Percentiles rank a stretch among this genome's conserved stretches.
These are phyloP conservation scores for Clistopyga incitator DNA, from an alignment of 2,888 invertebrate species.

Conservation along the genomic window DNA sequence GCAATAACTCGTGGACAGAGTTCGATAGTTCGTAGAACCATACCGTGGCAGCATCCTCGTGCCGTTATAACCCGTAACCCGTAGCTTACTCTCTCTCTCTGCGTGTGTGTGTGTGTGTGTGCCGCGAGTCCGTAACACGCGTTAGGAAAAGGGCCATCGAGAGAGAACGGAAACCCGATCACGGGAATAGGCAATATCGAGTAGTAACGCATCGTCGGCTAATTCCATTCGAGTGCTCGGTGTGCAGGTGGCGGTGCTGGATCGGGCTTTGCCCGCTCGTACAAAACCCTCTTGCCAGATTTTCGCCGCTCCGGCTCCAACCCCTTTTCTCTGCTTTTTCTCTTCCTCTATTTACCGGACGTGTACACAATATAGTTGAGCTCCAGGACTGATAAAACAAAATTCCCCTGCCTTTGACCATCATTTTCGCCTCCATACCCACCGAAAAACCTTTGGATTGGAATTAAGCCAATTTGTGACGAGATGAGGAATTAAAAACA, in stretches of 20 bases:
- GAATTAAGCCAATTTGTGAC: too few species aligned
- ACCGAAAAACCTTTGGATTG: too few species aligned
- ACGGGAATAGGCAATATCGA: slow-evolving; percentile 26
- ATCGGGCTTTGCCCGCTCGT: not conserved
- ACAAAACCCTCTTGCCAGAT: slow-evolving; percentile 22
- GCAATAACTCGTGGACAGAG: slow-evolving; percentile 68
- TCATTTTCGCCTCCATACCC: too few species aligned
- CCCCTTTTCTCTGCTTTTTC: slow-evolving; percentile 8
- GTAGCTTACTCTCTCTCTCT: not conserved
- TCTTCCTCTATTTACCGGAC: not conserved
- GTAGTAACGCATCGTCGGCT: slow-evolving; percentile 49
- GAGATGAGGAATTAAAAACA: too few species aligned
- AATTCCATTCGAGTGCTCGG: slow-evolving; percentile 44
- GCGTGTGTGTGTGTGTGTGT: not conserved
- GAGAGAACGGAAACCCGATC: slow-evolving; percentile 43
- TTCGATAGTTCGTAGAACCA: slow-evolving; percentile 60
- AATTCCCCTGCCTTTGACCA: not conserved
- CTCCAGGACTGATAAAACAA: not conserved
- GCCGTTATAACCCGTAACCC: slow-evolving; percentile 16
- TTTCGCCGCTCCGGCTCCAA: not conserved
- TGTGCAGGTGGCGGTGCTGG: slow-evolving; percentile 3
- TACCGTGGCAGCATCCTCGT: slow-evolving; percentile 23
- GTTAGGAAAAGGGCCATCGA: slow-evolving; percentile 35
- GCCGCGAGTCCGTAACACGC: slow-evolving; percentile 26
- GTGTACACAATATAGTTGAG: not conserved